Conservation (phyloP, 1,140 invertebrate species). For the Drosophila sechellia region DNA sequence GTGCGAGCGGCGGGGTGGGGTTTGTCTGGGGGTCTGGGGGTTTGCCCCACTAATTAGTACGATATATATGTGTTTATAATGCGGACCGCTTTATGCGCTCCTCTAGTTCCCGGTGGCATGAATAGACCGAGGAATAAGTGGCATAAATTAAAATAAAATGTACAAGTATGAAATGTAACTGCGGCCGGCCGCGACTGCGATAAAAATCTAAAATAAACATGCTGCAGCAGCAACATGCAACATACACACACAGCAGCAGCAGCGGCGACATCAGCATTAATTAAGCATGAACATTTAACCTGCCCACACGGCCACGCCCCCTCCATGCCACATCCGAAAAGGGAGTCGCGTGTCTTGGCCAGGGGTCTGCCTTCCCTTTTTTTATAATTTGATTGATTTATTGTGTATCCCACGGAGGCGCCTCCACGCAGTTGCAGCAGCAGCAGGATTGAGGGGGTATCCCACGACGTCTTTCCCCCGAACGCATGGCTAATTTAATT, state of each 20-base stretch:
- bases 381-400: conserved; percentile 77
- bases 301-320: conserved; percentile 66
- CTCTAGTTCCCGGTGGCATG: conserved; percentile 40
- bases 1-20: conserved; percentile 34
- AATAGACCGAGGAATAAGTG: conserved; percentile 63
- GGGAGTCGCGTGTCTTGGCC: conserved; percentile 57
- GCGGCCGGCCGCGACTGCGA: conserved; percentile 48
- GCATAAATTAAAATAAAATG: conserved; percentile 82
- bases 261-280: conserved; percentile 69
- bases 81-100: conserved; percentile 48
- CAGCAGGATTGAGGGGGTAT: conserved; percentile 1
- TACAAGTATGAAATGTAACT: conserved; percentile 77
- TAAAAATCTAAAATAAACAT: conserved; percentile 81
- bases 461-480: background rate
- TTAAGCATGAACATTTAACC: conserved; percentile 81
- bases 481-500: conserved; percentile 62
- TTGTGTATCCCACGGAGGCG: conserved; percentile 52
- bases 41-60: conserved; percentile 77
- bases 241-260: conserved; percentile 28
- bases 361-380: conserved; percentile 35
- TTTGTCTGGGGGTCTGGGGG: conserved; percentile 30
- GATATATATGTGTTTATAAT: conserved; percentile 61
- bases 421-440: conserved; percentile 37
- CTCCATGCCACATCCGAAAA: conserved; percentile 1
- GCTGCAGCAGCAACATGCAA: conserved; percentile 69